These are phyloP conservation scores for Marmota flaviventris DNA, from an alignment of 2,113 vertebrate species.

Conservation along the genomic window DNA sequence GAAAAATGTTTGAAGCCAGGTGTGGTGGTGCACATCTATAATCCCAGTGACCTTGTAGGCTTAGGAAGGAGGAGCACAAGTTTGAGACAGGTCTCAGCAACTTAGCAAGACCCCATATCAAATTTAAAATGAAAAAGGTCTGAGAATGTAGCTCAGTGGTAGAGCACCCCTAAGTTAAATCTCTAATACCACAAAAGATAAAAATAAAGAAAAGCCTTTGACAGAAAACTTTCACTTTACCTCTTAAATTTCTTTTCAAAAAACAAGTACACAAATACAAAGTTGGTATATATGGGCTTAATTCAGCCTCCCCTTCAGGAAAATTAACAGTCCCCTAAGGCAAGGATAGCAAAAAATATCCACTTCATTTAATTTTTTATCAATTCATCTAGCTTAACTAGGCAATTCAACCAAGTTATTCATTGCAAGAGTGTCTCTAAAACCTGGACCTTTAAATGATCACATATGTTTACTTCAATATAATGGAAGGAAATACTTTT, in stretches of 20 bases:
- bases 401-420: neutral
- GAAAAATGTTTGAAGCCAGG: neutral
- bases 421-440: neutral
- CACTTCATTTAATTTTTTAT: conserved; percentile 34
- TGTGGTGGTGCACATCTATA: too few species aligned
- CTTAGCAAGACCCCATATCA: too few species aligned
- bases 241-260: conserved; percentile 16
- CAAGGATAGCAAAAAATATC: conserved; percentile 53
- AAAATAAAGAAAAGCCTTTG: neutral
- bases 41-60: too few species aligned
- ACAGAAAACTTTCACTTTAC: neutral
- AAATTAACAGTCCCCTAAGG: conserved; percentile 29
- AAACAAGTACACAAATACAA: neutral
- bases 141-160: too few species aligned
- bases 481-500: conserved; percentile 26
- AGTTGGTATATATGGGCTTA: neutral
- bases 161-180: too few species aligned
- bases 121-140: too few species aligned
- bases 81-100: too few species aligned
- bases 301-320: conserved; percentile 28
- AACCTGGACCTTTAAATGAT: neutral
- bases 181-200: too few species aligned
- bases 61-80: too few species aligned
- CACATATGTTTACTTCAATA: conserved; percentile 12
- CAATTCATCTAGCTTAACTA: neutral